phyloP scores from a whole-genome alignment of 92 coral and sea anemone species.

The Epizoanthus ramosus region DNA sequence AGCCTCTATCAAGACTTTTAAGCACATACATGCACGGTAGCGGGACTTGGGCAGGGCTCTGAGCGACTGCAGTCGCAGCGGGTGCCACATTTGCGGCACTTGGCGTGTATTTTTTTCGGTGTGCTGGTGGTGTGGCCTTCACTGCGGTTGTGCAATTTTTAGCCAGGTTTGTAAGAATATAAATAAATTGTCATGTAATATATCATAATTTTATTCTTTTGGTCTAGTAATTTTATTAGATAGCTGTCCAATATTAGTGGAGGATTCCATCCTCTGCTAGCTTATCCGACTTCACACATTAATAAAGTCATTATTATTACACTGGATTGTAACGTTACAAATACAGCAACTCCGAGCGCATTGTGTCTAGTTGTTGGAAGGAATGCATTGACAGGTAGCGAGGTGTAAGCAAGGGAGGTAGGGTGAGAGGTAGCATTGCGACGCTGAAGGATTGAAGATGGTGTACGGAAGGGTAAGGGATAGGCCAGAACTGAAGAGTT shows the following conservation, averaged over 20 bases:
- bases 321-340: constrained; percentile 11
- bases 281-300: background rate
- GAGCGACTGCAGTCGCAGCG: constrained; percentile 1
- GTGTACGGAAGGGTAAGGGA: no score
- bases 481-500: no score
- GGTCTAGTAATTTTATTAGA: background rate
- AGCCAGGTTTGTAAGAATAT: background rate
- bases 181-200: background rate
- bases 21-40: background rate
- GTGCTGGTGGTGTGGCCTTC: background rate
- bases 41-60: background rate
- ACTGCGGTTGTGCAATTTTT: background rate
- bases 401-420: background rate
- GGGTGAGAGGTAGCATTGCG: no score
- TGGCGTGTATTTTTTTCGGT: background rate
- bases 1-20: no score
- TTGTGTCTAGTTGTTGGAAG: no score
- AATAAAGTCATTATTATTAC: no score
- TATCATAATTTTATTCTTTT: background rate
- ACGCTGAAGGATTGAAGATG: no score
- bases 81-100: background rate
- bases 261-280: background rate
- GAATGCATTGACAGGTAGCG: background rate
- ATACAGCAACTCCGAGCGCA: background rate
- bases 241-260: background rate